A percentile compares a stretch with the other conserved stretches of the same genome.
These are phyloP conservation scores for Diaphora mendica DNA, from an alignment of 2,888 invertebrate species.

Conservation along the genomic window DNA sequence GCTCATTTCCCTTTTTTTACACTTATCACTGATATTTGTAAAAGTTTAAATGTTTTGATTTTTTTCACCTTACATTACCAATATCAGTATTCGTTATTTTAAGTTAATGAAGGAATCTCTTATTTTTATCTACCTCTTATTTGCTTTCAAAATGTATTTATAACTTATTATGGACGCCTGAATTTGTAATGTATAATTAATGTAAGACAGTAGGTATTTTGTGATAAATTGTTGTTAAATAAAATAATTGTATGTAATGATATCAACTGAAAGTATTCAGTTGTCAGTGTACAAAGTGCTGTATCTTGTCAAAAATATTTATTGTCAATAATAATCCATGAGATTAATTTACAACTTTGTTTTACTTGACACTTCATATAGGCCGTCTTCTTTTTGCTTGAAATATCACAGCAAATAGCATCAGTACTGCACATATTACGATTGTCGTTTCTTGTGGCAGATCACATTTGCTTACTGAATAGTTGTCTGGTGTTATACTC, in stretches of 20 bases:
- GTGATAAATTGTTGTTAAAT: conserved; percentile 76
- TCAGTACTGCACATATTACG: conserved; percentile 60
- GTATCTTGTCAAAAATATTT: conserved; percentile 85
- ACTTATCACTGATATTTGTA: conserved; percentile 26
- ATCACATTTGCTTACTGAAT: conserved; percentile 71
- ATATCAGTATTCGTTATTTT: conserved; percentile 81
- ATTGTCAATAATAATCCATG: conserved; percentile 80
- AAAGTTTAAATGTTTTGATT: conserved; percentile 35
- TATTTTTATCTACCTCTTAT: conserved; percentile 84
- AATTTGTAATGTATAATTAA: conserved; percentile 66
- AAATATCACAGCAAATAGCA: conserved; percentile 54
- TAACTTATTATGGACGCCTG: conserved; percentile 75
- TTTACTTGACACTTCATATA: conserved; percentile 43
- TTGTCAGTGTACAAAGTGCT: conserved; percentile 79
- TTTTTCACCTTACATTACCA: conserved; percentile 69
- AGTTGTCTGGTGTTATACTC: conserved; percentile 64
- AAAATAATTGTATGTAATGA: conserved; percentile 51
- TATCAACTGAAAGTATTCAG: conserved; percentile 46
- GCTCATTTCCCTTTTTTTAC: conserved; percentile 39
- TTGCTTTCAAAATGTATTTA: conserved; percentile 75
- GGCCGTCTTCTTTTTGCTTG: conserved; percentile 48
- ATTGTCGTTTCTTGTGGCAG: conserved; percentile 73
- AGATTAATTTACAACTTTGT: conserved; percentile 63
- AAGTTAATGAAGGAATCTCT: conserved; percentile 79
- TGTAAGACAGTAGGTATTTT: conserved; percentile 64